Evolutionary conservation across 92 coral and sea anemone genomes (phyloP).

Genomic region (Umimayanthus kanabou): DNA sequence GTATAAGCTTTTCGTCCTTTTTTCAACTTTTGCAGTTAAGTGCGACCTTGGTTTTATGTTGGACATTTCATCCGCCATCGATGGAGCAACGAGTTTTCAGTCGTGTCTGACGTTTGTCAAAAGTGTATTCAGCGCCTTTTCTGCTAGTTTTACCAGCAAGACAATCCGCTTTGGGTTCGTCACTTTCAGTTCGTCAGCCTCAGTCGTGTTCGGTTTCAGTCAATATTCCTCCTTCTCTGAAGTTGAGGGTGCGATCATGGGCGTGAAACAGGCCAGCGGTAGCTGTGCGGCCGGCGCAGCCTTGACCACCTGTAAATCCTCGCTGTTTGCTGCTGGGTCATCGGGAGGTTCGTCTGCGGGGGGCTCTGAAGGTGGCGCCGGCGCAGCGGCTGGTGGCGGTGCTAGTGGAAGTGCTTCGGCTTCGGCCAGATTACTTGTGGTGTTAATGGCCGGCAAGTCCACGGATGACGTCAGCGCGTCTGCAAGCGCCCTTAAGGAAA

Average conservation of each 20-base stretch:
- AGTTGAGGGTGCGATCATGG: conserved; percentile 39
- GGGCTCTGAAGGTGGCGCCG: conserved; percentile 24
- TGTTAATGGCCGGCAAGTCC: conserved; percentile 54
- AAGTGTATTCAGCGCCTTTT: conserved; percentile 40
- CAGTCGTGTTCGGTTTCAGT: conserved; percentile 38
- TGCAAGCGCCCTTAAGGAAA: conserved; percentile 30
- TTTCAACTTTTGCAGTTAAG: neutral
- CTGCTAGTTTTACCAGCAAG: conserved; percentile 37
- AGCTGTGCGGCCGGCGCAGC: conserved; percentile 63
- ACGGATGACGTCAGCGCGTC: conserved; percentile 56
- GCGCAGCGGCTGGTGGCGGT: neutral
- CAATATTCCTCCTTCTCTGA: conserved; percentile 32
- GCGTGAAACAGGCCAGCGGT: conserved; percentile 54
- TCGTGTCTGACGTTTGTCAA: conserved; percentile 39
- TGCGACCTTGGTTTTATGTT: conserved; percentile 40
- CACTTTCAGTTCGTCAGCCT: conserved; percentile 24
- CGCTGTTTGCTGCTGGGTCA: conserved; percentile 52
- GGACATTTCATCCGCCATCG: conserved; percentile 42
- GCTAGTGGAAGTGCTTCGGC: conserved; percentile 26
- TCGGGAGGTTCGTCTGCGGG: conserved; percentile 30
- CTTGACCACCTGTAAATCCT: conserved; percentile 57
- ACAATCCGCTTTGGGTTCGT: conserved; percentile 44
- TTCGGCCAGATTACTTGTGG: conserved; percentile 24
- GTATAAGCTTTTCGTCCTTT: neutral
- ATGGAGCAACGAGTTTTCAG: conserved; percentile 25